Evolutionary conservation across 2,113 vertebrate genomes (phyloP).

Genomic region (Seriola rivoliana): DNA sequence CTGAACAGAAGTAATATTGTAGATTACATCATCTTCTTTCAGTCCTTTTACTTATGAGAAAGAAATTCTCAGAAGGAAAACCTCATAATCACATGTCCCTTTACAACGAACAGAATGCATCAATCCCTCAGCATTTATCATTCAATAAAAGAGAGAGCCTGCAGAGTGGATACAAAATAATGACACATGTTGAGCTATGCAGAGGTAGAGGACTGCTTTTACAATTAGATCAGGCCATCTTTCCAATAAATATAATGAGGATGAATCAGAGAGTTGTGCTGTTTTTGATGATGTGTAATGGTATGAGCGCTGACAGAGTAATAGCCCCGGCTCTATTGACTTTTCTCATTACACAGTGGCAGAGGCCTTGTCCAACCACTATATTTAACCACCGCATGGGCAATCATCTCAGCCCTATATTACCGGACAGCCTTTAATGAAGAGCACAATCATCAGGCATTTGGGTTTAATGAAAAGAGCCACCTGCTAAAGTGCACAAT

Average conservation of each 20-base stretch:
- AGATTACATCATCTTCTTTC: neutral
- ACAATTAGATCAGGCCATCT: slow-evolving; percentile 73
- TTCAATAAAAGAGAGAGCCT: slow-evolving; percentile 5
- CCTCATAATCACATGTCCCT: neutral
- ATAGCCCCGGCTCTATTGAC: slow-evolving; percentile 74
- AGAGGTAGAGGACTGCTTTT: slow-evolving; percentile 29
- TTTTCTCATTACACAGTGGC: slow-evolving; percentile 79
- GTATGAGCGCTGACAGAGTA: slow-evolving; percentile 85
- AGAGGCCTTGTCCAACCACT: slow-evolving; percentile 71
- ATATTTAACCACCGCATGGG: slow-evolving; percentile 74
- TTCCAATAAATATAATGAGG: slow-evolving; percentile 87
- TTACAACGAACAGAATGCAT: neutral
- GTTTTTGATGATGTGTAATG: slow-evolving; percentile 83
- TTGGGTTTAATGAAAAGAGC: slow-evolving; percentile 85
- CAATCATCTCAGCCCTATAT: slow-evolving; percentile 80
- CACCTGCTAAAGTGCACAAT: slow-evolving; percentile 70
- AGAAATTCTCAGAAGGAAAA: neutral
- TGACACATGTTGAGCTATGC: slow-evolving; percentile 62
- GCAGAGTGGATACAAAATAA: slow-evolving; percentile 14
- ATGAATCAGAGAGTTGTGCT: slow-evolving; percentile 78
- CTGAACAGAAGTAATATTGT: neutral
- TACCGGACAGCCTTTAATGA: slow-evolving; percentile 82
- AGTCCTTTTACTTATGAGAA: too few relatives aligned
- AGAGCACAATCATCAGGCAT: slow-evolving; percentile 76
- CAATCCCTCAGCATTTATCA: neutral